A percentile compares a stretch with the other conserved stretches of the same genome.
phyloP scores from a whole-genome alignment of 2,113 vertebrate species.

The Irena cyanogastra region DNA sequence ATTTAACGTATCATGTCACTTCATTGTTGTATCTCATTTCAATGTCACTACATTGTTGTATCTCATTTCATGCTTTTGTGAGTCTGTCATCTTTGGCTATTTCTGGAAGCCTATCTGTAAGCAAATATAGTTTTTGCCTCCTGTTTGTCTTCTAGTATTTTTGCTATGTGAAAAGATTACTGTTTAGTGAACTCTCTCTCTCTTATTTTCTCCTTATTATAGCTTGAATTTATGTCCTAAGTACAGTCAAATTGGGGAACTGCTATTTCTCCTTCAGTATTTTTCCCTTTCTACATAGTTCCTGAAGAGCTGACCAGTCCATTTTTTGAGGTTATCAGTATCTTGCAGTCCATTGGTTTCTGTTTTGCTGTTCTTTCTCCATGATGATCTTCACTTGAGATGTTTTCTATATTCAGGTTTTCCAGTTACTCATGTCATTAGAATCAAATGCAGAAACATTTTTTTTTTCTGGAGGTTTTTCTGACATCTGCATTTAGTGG shows the following conservation, averaged over 20 bases:
- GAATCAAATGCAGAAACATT: neutral
- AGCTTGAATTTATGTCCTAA: neutral
- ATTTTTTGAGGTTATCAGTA: neutral
- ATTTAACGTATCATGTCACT: neutral
- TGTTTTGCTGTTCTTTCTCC: neutral
- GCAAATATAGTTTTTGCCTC: neutral
- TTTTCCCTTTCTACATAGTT: neutral
- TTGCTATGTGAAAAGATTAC: neutral
- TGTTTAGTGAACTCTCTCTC: neutral
- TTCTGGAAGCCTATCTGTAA: neutral
- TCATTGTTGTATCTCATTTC: neutral
- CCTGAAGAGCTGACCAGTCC: neutral
- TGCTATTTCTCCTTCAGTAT: neutral
- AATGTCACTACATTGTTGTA: neutral
- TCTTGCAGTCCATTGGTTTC: neutral
- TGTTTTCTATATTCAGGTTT: neutral
- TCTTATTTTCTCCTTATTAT: neutral
- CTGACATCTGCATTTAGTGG: neutral
- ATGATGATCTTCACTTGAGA: neutral
- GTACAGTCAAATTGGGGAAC: neutral
- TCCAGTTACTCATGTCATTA: neutral
- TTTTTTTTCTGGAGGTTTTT: neutral
- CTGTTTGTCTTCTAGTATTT: neutral
- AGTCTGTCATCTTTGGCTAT: neutral
- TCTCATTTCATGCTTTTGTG: neutral